These are phyloP conservation scores for Amorpha juglandis DNA, from an alignment of 2,888 invertebrate genomes.

Conservation along the genomic window DNA sequence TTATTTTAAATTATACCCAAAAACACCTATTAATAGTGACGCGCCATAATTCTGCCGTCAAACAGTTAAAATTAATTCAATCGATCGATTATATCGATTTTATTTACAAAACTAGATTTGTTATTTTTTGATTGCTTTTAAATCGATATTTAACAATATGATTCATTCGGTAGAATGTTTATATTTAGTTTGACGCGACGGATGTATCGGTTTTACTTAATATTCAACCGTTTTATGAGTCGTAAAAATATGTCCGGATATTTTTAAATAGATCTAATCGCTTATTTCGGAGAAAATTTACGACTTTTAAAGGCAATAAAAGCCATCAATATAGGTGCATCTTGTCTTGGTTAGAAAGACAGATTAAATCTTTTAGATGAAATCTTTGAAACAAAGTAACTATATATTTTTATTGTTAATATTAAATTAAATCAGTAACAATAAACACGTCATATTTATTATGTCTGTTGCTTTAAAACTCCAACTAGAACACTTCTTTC, in stretches of 20 bases:
- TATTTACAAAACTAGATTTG: conserved; percentile 19
- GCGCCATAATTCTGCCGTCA: conserved; percentile 34
- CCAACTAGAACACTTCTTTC: background rate
- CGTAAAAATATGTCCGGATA: conserved; percentile 17
- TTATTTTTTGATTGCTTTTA: conserved; percentile 21
- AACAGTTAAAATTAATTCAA: conserved; percentile 31
- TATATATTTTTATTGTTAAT: background rate
- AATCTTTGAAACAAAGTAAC: background rate
- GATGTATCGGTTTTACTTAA: conserved; percentile 12
- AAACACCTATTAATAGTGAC: conserved; percentile 53
- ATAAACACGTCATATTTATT: background rate
- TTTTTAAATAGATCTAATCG: conserved; percentile 14
- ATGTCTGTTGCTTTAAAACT: background rate
- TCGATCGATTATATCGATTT: conserved; percentile 30
- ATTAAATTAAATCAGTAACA: background rate
- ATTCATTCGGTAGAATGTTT: conserved; percentile 14
- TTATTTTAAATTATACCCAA: conserved; percentile 59
- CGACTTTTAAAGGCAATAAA: background rate
- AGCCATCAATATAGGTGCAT: background rate
- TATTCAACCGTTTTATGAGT: conserved; percentile 6
- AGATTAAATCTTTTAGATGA: background rate
- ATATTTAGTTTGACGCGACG: background rate
- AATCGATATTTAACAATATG: conserved; percentile 12
- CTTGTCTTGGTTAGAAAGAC: background rate
- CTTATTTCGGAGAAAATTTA: conserved; percentile 3